Evolutionary conservation across 2,888 invertebrate genomes (phyloP).

Genomic region (Melipona bicolor): DNA sequence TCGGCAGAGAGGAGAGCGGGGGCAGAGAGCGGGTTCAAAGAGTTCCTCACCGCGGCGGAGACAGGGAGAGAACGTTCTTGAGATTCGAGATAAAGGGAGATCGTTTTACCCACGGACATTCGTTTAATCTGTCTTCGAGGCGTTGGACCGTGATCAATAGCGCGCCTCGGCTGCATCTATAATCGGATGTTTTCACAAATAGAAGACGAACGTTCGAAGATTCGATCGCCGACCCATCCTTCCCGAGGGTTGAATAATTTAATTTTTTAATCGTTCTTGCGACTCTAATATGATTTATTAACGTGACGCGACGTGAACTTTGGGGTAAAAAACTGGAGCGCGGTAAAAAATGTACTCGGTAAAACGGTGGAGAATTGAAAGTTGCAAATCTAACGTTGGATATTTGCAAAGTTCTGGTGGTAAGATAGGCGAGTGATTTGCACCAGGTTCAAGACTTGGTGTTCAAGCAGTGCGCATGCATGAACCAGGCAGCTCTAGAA

Average conservation of each 20-base stretch:
- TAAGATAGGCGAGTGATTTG: conserved; percentile 49
- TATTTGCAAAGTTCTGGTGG: neutral
- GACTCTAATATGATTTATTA: no score
- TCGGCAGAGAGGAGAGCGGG: conserved; percentile 36
- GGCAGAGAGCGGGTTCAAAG: conserved; percentile 63
- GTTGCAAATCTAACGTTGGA: neutral
- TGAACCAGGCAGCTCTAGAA: conserved; percentile 56
- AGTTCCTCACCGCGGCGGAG: conserved; percentile 59
- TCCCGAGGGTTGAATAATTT: neutral
- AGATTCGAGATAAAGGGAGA: conserved; percentile 77
- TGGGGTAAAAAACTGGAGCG: no score
- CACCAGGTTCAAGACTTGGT: conserved; percentile 46
- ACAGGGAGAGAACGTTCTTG: conserved; percentile 62
- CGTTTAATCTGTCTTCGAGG: conserved; percentile 78
- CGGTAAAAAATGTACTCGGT: no score
- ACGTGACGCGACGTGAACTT: no score
- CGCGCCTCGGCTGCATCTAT: conserved; percentile 61
- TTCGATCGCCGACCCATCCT: conserved; percentile 20
- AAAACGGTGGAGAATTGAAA: neutral
- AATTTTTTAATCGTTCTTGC: no score
- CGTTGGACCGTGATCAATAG: conserved; percentile 77
- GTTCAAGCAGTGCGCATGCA: conserved; percentile 63
- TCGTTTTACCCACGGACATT: conserved; percentile 77
- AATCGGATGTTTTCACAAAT: conserved; percentile 66
- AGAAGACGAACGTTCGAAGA: conserved; percentile 22